A percentile compares a stretch with the other conserved stretches of the same genome.
Evolutionary conservation across 2,113 vertebrate genomes (phyloP).

Genomic region (Mormyrus lacerda): DNA sequence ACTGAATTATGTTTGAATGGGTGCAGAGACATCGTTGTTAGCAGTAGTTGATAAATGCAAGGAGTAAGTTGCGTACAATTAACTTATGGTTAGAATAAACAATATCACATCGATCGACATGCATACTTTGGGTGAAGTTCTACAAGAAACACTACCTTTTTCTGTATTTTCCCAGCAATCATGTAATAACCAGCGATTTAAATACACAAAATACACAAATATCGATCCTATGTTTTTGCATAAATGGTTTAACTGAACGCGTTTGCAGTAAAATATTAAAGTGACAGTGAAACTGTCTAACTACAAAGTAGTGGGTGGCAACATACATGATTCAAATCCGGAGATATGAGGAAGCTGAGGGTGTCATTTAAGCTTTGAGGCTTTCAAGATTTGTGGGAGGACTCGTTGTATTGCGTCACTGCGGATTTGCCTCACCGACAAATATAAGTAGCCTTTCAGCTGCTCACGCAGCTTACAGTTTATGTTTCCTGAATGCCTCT

Average conservation of each 20-base stretch:
- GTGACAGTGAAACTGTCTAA: not conserved
- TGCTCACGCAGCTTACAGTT: not conserved
- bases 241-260: not conserved
- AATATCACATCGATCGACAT: no score
- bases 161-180: not conserved
- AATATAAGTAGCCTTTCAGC: not conserved
- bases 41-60: not conserved
- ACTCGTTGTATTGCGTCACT: not conserved
- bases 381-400: not conserved
- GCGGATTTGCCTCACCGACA: not conserved
- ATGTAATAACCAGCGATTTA: not conserved
- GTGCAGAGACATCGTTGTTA: not conserved
- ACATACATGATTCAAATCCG: not conserved
- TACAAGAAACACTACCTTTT: not conserved
- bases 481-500: not conserved
- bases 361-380: not conserved
- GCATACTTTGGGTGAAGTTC: no score
- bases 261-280: not conserved
- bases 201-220: not conserved
- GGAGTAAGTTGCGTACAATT: not conserved
- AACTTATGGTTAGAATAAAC: not conserved
- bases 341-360: not conserved
- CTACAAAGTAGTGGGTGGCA: not conserved
- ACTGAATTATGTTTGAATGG: not conserved
- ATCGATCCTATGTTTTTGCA: not conserved